Evolutionary conservation across 1,140 invertebrate genomes (phyloP), one percentile per base, ranked within the genome.

Genomic region (Oncopodura yosiiana): DNA sequence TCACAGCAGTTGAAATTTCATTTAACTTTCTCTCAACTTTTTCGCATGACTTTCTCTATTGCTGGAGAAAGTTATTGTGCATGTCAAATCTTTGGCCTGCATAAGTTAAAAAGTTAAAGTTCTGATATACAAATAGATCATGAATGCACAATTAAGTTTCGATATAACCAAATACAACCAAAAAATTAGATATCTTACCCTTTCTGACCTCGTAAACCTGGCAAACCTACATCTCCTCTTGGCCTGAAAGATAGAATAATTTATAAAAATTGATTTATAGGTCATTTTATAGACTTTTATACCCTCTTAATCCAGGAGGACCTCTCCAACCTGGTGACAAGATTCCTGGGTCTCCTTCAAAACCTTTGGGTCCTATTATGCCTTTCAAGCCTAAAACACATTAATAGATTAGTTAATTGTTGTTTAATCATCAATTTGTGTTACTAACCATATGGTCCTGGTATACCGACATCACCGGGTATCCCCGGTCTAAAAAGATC

Each of bases 191-290:
- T 34, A 30, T 49, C 38, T 27, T 6, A 5, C 1, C 46, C 46
- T 37, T 49, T 34, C 3, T 44, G 39, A 54, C 81, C 81, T 26
- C 70, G 69, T 16, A 66, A 37, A 53, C 83, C 83, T 16, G 63
- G 51, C 19, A 27, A n/a, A 6, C 58, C 58, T 12, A 37, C 11
- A 11, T 11, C 37, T 3, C 58, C 58, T 2, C n/a, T n/a, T n/a
- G n/a, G n/a, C n/a, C n/a, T n/a, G n/a, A n/a, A n/a, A n/a, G n/a
- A n/a, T n/a, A n/a, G n/a, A n/a, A n/a, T n/a, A n/a, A n/a, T n/a
- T n/a, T n/a, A n/a, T n/a, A n/a, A n/a, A n/a, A n/a, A n/a, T n/a
- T 46, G 19, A 0, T 56, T 53, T 26, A 32, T 67, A 55, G 42
- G 44, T n/a, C 46, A 58, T 41, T 42, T 55, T 43, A 52, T 53